Conservation (phyloP, 2,797 vertebrate species). For the Cynodonichthys magdalenae region DNA sequence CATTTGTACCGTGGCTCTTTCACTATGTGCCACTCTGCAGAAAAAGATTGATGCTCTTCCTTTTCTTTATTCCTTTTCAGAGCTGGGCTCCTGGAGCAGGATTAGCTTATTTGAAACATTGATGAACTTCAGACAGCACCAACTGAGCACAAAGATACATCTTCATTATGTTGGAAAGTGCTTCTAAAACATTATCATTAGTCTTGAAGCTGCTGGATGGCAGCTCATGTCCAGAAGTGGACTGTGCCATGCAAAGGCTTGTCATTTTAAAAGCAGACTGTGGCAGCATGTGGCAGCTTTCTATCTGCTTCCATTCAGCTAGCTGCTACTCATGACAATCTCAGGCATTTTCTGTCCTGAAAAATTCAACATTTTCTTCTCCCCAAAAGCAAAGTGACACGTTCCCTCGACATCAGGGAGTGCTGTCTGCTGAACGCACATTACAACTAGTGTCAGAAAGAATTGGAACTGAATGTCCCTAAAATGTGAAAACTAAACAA, state of each 20-base stretch:
- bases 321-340: constrained; percentile 24
- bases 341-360: constrained; percentile 16
- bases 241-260: constrained; percentile 13
- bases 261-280: constrained; percentile 47
- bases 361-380: constrained; percentile 17
- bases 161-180: constrained; percentile 68
- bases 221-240: constrained; percentile 23
- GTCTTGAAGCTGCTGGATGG: constrained; percentile 52
- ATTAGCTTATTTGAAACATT: constrained; percentile 63
- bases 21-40: constrained; percentile 38
- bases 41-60: constrained; percentile 59
- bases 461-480: no score
- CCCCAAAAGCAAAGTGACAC: background rate
- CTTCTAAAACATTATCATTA: constrained; percentile 68
- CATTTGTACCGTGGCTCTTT: constrained; percentile 54
- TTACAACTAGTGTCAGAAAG: background rate
- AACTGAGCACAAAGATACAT: constrained; percentile 59
- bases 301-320: constrained; percentile 29
- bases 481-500: background rate
- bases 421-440: background rate
- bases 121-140: constrained; percentile 70
- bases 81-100: constrained; percentile 29
- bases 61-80: constrained; percentile 37
- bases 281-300: constrained; percentile 17
- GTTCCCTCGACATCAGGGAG: constrained; percentile 11